Conservation (phyloP, 2,113 vertebrate genomes). For the Talpa occidentalis region DNA sequence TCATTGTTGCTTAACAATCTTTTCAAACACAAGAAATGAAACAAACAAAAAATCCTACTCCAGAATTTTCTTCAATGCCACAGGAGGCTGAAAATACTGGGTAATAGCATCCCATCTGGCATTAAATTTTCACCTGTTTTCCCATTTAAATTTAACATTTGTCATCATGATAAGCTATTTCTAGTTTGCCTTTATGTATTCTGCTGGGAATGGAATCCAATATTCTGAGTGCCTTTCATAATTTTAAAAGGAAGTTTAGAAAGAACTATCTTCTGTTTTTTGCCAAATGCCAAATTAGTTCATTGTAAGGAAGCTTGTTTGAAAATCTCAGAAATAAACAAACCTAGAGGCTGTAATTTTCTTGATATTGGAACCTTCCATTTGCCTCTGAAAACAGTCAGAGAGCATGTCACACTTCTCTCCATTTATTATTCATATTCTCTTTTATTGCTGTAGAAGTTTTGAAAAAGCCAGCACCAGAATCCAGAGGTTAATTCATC, state of each 20-base stretch:
- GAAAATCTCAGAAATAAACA: slow-evolving; percentile 68
- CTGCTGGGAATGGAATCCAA: background rate
- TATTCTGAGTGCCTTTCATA: slow-evolving; percentile 36
- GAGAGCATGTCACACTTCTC: background rate
- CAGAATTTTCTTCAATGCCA: background rate
- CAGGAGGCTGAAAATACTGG: background rate
- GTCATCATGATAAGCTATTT: background rate
- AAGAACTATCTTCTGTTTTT: slow-evolving; percentile 45
- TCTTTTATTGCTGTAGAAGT: slow-evolving; percentile 33
- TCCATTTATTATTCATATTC: slow-evolving; percentile 49
- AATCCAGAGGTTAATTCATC: slow-evolving; percentile 61
- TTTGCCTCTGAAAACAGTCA: slow-evolving; percentile 58
- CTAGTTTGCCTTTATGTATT: background rate
- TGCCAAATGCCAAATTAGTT: slow-evolving; percentile 49
- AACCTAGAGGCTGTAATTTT: slow-evolving; percentile 73
- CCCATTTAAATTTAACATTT: background rate
- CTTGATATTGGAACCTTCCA: slow-evolving; percentile 67
- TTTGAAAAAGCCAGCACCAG: slow-evolving; percentile 45
- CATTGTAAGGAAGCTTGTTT: slow-evolving; percentile 65
- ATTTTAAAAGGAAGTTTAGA: slow-evolving; percentile 64
- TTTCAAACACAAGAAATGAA: background rate
- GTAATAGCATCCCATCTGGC: background rate
- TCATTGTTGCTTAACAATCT: background rate
- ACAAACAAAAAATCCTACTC: background rate
- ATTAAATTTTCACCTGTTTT: background rate